Conservation (phyloP, 2,888 invertebrate genomes). For the Erynnis tages region DNA sequence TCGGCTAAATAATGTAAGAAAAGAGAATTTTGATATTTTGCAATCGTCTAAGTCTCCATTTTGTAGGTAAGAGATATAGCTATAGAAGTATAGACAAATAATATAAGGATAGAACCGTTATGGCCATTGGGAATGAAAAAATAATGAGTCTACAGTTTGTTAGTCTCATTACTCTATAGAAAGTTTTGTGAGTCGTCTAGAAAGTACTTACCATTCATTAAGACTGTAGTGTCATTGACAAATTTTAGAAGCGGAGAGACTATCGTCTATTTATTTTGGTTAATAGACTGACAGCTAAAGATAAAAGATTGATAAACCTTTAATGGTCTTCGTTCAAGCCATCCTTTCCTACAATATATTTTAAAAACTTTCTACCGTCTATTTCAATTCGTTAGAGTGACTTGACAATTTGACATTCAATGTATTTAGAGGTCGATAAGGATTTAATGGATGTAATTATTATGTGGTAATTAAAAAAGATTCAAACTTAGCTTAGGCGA, state of each 20-base stretch:
- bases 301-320: conserved; percentile 19
- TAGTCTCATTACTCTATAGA: background rate
- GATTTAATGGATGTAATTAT: background rate
- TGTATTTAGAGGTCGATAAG: background rate
- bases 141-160: background rate
- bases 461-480: no score
- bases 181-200: conserved; percentile 8
- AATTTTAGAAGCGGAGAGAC: background rate
- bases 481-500: no score
- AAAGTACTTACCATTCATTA: conserved; percentile 9
- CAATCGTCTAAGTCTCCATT: no score
- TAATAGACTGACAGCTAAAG: conserved; percentile 14
- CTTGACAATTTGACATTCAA: background rate
- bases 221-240: conserved; percentile 16
- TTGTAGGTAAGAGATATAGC: no score
- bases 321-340: background rate
- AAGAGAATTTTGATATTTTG: no score
- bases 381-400: background rate
- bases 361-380: conserved; percentile 6
- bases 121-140: no score
- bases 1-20: no score
- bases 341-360: conserved; percentile 3
- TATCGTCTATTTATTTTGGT: background rate
- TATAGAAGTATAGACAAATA: no score
- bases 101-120: no score